These are phyloP conservation scores for Orius insidiosus DNA, from an alignment of 1,140 invertebrate genomes.

Conservation along the genomic window DNA sequence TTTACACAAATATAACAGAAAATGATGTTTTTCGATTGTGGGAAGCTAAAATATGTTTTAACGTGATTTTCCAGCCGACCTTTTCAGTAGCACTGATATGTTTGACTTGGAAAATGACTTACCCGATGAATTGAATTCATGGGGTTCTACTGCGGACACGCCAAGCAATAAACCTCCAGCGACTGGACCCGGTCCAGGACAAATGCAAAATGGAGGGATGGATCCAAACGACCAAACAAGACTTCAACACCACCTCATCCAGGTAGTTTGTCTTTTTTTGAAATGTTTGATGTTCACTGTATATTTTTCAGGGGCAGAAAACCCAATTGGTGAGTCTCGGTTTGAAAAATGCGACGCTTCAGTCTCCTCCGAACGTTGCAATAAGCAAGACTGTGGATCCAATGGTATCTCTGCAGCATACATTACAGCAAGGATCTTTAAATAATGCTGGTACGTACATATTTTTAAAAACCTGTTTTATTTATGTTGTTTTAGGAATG, in stretches of 20 bases:
- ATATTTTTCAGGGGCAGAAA: constrained; percentile 44
- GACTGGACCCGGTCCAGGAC: constrained; percentile 56
- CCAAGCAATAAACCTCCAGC: constrained; percentile 44
- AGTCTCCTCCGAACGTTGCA: constrained; percentile 60
- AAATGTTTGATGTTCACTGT: constrained; percentile 2
- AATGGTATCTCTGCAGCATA: constrained; percentile 28
- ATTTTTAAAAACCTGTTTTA: neutral
- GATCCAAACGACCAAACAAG: constrained; percentile 32
- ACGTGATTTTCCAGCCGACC: constrained; percentile 30
- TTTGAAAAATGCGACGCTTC: constrained; percentile 56
- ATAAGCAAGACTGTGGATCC: constrained; percentile 37
- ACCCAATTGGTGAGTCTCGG: constrained; percentile 47
- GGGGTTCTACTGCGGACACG: constrained; percentile 34
- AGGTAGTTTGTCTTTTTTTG: constrained; percentile 1
- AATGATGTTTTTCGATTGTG: neutral
- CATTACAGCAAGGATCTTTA: constrained; percentile 10
- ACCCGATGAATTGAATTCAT: constrained; percentile 68
- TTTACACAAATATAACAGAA: constrained; percentile 11
- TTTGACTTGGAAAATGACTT: constrained; percentile 81
- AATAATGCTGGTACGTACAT: constrained; percentile 9
- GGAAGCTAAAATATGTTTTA: no score
- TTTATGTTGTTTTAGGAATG: constrained; percentile 33
- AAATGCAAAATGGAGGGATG: constrained; percentile 48
- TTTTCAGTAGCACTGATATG: constrained; percentile 61
- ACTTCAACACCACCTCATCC: constrained; percentile 20